These are phyloP conservation scores for Porites cylindrica DNA, from an alignment of 92 coral and sea anemone genomes.

Conservation along the genomic window DNA sequence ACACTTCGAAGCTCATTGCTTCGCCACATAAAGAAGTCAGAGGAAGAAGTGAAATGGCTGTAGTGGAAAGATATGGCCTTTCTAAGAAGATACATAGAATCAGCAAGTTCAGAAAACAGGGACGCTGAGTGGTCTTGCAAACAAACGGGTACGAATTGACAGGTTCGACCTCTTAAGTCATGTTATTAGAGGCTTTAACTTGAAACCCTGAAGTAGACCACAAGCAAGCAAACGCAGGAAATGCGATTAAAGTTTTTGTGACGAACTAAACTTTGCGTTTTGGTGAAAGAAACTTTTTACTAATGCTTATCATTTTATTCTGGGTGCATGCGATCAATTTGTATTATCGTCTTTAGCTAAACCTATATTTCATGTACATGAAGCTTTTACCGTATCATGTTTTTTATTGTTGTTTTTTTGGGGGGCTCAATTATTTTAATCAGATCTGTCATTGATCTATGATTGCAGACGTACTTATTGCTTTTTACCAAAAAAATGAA, in stretches of 20 bases:
- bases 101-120: conserved; percentile 2
- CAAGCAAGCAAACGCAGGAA: too few relatives aligned
- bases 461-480: conserved; percentile 17
- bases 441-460: background rate
- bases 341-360: too few relatives aligned
- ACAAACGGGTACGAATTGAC: conserved; percentile 27
- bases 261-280: too few relatives aligned
- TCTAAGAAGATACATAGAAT: conserved; percentile 9
- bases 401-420: background rate
- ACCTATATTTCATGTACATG: too few relatives aligned
- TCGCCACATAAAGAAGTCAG: conserved; percentile 38
- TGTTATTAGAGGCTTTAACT: too few relatives aligned
- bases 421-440: background rate
- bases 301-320: too few relatives aligned
- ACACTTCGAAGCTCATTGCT: conserved; percentile 36
- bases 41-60: conserved; percentile 41
- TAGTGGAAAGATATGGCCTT: conserved; percentile 61
- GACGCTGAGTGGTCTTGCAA: conserved; percentile 30
- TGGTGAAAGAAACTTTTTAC: too few relatives aligned
- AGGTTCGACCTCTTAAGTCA: too few relatives aligned
- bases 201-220: too few relatives aligned
- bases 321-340: too few relatives aligned
- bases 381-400: too few relatives aligned
- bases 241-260: too few relatives aligned
- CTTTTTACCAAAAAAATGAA: conserved; percentile 28